Conservation (phyloP, 1,140 invertebrate genomes). For the Zaprionus taronus region DNA sequence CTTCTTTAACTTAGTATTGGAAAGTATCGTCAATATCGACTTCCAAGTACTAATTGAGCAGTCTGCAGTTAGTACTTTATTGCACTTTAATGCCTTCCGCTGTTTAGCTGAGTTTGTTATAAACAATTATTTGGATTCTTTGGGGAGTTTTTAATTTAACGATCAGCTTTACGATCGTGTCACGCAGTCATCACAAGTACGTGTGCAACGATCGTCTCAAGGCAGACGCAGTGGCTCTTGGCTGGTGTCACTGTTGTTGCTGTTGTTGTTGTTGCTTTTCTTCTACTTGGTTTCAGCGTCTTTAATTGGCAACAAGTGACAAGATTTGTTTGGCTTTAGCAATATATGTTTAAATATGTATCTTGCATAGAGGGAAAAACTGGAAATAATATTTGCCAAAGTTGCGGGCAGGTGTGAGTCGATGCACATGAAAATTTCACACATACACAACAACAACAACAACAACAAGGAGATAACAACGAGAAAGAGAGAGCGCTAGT, state of each 20-base stretch:
- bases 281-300: background rate
- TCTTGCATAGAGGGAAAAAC: slow-evolving; percentile 3
- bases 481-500: background rate
- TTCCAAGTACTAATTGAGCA: background rate
- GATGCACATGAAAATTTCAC: background rate
- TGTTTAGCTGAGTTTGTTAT: background rate
- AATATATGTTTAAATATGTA: slow-evolving; percentile 38
- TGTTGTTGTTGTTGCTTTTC: slow-evolving; percentile 18
- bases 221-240: background rate
- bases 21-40: background rate
- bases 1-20: background rate
- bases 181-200: slow-evolving; percentile 24
- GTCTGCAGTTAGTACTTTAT: background rate
- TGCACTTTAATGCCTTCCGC: background rate
- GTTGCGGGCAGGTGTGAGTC: slow-evolving; percentile 61
- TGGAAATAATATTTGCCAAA: slow-evolving; percentile 32
- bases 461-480: background rate
- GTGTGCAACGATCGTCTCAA: slow-evolving; percentile 10
- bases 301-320: slow-evolving; percentile 79
- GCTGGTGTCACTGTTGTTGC: background rate
- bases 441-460: background rate
- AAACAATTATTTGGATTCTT: background rate
- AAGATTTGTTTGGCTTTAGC: slow-evolving; percentile 52
- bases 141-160: background rate
- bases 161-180: slow-evolving; percentile 29